Percentiles rank a stretch among this genome's conserved stretches.
phyloP scores from a whole-genome alignment of 2,888 invertebrate genomes.

The Himalopsyche anomala region DNA sequence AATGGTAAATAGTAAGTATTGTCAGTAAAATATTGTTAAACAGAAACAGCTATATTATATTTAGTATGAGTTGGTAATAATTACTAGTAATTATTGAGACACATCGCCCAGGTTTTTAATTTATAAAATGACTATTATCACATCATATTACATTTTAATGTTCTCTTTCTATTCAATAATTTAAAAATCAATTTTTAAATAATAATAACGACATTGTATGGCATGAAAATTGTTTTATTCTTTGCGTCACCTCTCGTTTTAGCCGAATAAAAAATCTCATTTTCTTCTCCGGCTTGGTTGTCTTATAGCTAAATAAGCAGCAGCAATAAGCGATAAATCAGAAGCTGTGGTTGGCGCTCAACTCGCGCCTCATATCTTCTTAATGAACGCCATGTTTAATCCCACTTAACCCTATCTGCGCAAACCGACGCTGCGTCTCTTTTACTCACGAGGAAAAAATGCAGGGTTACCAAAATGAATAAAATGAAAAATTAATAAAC shows the following conservation, averaged over 20 bases:
- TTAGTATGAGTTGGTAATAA: too few relatives aligned
- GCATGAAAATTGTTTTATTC: neutral
- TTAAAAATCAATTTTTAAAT: too few relatives aligned
- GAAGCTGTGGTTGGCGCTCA: conserved; percentile 49
- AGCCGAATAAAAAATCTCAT: conserved; percentile 16
- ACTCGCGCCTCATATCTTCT: conserved; percentile 60
- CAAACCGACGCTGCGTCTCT: conserved; percentile 1
- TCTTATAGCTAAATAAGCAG: conserved; percentile 30
- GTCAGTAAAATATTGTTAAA: too few relatives aligned
- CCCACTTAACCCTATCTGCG: conserved; percentile 62
- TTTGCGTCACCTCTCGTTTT: conserved; percentile 19
- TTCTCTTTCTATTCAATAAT: too few relatives aligned
- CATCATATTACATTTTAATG: too few relatives aligned
- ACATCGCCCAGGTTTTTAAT: too few relatives aligned
- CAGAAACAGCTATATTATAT: too few relatives aligned
- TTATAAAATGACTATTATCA: too few relatives aligned
- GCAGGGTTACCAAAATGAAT: neutral
- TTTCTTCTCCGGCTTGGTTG: conserved; percentile 29
- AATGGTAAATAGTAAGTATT: too few relatives aligned
- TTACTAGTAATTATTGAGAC: too few relatives aligned
- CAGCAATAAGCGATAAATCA: conserved; percentile 61
- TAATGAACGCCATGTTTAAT: conserved; percentile 64
- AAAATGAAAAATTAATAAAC: too few relatives aligned
- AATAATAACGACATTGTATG: neutral
- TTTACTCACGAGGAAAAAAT: neutral